Percentiles rank a stretch among this genome's conserved stretches.
Evolutionary conservation across 2,888 invertebrate genomes (phyloP).

Genomic region (Tenodera sinensis): DNA sequence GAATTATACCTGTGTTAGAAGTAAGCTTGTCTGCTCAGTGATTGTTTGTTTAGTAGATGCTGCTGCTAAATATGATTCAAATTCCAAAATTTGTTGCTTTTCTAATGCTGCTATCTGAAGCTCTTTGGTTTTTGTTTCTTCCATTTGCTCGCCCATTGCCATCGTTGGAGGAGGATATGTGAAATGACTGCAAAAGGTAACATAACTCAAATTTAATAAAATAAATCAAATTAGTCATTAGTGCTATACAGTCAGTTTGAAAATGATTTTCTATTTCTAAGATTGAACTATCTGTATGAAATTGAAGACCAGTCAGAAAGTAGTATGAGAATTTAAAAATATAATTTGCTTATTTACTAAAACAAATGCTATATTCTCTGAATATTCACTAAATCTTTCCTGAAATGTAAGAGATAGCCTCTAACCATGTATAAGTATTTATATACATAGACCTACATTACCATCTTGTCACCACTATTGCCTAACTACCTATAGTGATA

Average conservation of each 20-base stretch:
- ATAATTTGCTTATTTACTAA: too few relatives aligned
- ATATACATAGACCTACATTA: too few relatives aligned
- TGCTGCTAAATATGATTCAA: conserved; percentile 89
- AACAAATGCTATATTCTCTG: too few relatives aligned
- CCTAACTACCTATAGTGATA: too few relatives aligned
- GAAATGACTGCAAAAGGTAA: conserved; percentile 54
- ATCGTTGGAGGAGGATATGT: conserved; percentile 68
- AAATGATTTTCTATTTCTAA: not conserved
- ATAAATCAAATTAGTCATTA: not conserved
- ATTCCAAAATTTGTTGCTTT: conserved; percentile 76
- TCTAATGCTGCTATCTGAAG: conserved; percentile 66
- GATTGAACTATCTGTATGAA: not conserved
- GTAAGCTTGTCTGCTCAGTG: conserved; percentile 82
- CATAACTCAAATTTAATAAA: not conserved
- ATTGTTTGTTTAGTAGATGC: conserved; percentile 83
- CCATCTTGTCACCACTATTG: too few relatives aligned
- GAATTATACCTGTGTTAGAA: conserved; percentile 64
- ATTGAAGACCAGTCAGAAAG: not conserved
- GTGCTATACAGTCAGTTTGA: not conserved
- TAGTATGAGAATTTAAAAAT: not conserved
- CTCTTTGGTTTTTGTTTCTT: conserved; percentile 61
- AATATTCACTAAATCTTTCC: too few relatives aligned
- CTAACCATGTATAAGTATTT: too few relatives aligned
- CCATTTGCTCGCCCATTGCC: conserved; percentile 54
- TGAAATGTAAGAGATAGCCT: too few relatives aligned